These are phyloP conservation scores for Prionailurus bengalensis DNA, from an alignment of 2,113 vertebrate genomes.

Conservation along the genomic window DNA sequence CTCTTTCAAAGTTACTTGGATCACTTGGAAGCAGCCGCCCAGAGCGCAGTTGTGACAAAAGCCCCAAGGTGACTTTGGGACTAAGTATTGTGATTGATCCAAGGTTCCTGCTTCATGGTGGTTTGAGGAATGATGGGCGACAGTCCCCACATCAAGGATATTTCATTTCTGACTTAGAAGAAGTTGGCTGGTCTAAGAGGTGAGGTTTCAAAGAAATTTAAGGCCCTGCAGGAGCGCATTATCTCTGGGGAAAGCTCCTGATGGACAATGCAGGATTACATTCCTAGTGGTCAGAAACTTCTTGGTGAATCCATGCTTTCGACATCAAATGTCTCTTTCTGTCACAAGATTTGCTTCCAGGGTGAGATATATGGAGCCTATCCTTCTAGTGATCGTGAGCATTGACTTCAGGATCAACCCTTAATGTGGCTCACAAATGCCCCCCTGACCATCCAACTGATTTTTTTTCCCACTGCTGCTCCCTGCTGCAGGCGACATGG, in stretches of 20 bases:
- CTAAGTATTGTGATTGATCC: neutral
- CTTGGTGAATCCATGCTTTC: neutral
- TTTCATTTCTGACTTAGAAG: neutral
- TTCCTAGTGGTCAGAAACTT: neutral
- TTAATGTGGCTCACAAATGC: accelerated
- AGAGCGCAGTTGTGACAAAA: neutral
- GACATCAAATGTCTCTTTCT: neutral
- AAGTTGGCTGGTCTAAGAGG: neutral
- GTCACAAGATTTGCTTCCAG: neutral
- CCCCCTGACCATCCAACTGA: neutral
- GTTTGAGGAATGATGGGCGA: neutral
- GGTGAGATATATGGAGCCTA: neutral
- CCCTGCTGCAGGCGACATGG: no score
- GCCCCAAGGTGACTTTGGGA: no score
- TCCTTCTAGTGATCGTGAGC: accelerated
- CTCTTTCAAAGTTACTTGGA: no score
- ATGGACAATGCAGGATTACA: neutral
- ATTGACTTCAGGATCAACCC: neutral
- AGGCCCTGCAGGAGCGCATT: neutral
- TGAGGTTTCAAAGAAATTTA: neutral
- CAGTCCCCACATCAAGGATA: accelerated
- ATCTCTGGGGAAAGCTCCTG: neutral
- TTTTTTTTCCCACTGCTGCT: no score
- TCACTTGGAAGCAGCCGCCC: neutral
- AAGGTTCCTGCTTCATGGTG: accelerated